Evolutionary conservation across 1,140 invertebrate species (phyloP), one percentile per base, ranked within the genome.

Genomic region (Temnothorax longispinosus): DNA sequence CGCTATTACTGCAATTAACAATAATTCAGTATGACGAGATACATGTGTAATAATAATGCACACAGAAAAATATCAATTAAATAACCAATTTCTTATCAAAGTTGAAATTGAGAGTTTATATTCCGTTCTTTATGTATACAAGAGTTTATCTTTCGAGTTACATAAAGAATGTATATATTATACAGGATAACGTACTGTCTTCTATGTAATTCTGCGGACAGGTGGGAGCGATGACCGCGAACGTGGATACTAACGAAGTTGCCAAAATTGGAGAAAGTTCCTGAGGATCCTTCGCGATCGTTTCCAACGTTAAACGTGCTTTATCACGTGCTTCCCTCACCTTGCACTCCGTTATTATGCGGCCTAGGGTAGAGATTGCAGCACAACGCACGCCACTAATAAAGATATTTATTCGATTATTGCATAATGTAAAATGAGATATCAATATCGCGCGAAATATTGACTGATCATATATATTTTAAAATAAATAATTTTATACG

Each of bases 231-330:
- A 96, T 95, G 65, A 94, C 91, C 2, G 96, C 95, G 50, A 96
- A 92, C 5, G 96, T 96, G 8, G 94, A 93, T 13, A 96, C 94
- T 8, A 96, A 89, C 60, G 96, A 95, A 64, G 96, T 89, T 5
- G 95, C 92, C 54, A 96, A 92, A 50, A 92, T 88, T 77, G 95
- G 91, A 76, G 95, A 95, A 35, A 94, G 67, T 54, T 92, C 92
- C 47, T 94, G 92, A 50, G 93, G 88, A 54, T 95, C 94, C 80
- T 93, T 92, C 27, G 93, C 91, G 58, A 97, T 97, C 4, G 96
- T 96, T 94, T 97, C 97, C n/a, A 98, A 93, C 90, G 97, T 97
- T 93, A 97, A 96, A 90, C 97, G 96, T 50, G 96, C 96, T 94
- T 97, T 97, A 90, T 97, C 97, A 74, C 97, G 95, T 27, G 97